phyloP scores from a whole-genome alignment of 2,888 invertebrate species.

The Ichneumoninae sp. region DNA sequence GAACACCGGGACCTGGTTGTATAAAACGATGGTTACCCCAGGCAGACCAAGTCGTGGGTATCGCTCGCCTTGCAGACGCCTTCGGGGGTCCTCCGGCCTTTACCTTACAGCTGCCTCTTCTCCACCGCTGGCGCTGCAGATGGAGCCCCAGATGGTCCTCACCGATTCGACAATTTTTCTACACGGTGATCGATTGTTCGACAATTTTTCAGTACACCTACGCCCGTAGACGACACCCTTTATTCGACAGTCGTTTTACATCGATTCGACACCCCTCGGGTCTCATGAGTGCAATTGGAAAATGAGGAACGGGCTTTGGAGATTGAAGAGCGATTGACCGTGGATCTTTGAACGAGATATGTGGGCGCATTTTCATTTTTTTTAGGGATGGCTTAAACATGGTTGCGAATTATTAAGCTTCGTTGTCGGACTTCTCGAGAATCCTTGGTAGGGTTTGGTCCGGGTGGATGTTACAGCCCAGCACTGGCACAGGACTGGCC shows the following conservation, averaged over 20 bases:
- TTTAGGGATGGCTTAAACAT: too few species aligned
- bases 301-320: background rate
- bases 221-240: conserved; percentile 44
- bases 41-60: conserved; percentile 53
- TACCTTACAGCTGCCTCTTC: conserved; percentile 76
- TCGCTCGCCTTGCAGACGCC: conserved; percentile 60
- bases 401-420: background rate
- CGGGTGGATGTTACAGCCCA: background rate
- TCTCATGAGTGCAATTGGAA: conserved; percentile 30
- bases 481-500: too few species aligned
- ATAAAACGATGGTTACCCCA: conserved; percentile 46
- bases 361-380: background rate
- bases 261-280: conserved; percentile 36
- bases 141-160: conserved; percentile 78
- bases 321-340: background rate
- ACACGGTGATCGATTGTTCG: conserved; percentile 59
- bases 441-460: background rate
- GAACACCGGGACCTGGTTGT: conserved; percentile 50
- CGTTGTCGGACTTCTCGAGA: background rate
- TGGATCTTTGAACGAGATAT: background rate
- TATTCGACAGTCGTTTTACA: conserved; percentile 54
- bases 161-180: conserved; percentile 52
- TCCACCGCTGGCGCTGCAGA: conserved; percentile 69
- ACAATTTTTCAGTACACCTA: conserved; percentile 47
- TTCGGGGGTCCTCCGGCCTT: conserved; percentile 68